Conservation (phyloP, 1,140 invertebrate species). For the Cyclina sinensis region DNA sequence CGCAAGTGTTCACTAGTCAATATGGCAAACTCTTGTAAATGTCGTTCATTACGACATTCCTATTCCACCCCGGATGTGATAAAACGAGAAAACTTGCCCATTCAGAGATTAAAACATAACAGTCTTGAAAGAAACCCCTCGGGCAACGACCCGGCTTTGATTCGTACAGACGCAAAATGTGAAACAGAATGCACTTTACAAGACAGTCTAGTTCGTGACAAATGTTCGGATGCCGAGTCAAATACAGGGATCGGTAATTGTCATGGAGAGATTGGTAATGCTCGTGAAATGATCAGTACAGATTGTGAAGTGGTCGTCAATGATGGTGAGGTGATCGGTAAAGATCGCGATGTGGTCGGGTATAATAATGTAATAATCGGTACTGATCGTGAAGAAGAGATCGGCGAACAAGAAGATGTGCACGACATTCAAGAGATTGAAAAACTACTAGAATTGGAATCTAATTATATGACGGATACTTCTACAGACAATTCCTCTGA, state of each 20-base stretch:
- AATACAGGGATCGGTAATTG: not conserved
- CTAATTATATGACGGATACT: conserved; percentile 21
- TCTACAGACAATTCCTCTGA: conserved; percentile 13
- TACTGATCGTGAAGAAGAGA: not conserved
- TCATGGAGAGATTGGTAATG: not conserved
- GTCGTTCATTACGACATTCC: not conserved
- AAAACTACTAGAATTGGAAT: conserved; percentile 11
- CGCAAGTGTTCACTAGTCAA: not conserved
- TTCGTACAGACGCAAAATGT: not conserved
- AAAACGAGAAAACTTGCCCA: not conserved
- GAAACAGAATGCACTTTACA: not conserved
- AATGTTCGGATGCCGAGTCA: not conserved
- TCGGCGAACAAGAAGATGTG: not conserved
- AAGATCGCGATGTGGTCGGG: no score
- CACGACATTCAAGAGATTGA: conserved; percentile 10
- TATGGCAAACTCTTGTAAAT: not conserved
- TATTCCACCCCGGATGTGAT: not conserved
- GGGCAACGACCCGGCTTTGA: not conserved
- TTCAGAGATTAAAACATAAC: not conserved
- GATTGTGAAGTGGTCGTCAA: no score
- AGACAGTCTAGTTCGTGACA: not conserved
- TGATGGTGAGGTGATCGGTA: no score
- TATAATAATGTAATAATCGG: no score
- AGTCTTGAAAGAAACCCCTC: not conserved
- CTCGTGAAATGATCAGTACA: not conserved